Conservation (phyloP, 2,113 vertebrate species). For the Xyliphius kryptos region DNA sequence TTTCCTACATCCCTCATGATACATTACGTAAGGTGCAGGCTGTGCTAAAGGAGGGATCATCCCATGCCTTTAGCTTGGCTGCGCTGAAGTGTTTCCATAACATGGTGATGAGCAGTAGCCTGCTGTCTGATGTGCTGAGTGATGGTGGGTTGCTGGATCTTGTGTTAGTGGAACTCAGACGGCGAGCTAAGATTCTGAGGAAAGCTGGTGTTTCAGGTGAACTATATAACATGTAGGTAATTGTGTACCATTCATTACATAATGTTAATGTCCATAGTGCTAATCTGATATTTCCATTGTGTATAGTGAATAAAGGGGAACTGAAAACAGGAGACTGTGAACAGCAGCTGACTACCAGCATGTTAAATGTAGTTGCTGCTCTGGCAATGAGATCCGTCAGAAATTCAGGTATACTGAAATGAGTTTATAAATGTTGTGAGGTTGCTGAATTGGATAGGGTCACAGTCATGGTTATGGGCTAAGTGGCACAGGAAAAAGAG, state of each 20-base stretch:
- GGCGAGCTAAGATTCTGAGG: constrained; percentile 84
- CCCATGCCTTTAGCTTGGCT: constrained; percentile 60
- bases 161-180: constrained; percentile 74
- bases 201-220: constrained; percentile 70
- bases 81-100: constrained; percentile 71
- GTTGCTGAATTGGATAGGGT: too few species aligned
- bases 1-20: constrained; percentile 86
- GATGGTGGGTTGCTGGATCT: constrained; percentile 80
- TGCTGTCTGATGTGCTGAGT: constrained; percentile 80
- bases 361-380: constrained; percentile 73
- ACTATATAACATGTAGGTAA: too few species aligned
- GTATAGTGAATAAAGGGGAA: constrained; percentile 56
- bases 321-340: constrained; percentile 55
- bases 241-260: too few species aligned
- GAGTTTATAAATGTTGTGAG: too few species aligned
- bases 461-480: too few species aligned
- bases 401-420: constrained; percentile 88
- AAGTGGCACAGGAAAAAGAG: too few species aligned
- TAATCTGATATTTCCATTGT: constrained; percentile 26
- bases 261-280: too few species aligned
- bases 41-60: constrained; percentile 69
- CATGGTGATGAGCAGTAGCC: constrained; percentile 60
- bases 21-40: constrained; percentile 71
- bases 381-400: constrained; percentile 77
- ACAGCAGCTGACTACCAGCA: constrained; percentile 68